Base-by-base conservation (phyloP, 2,113 vertebrate genomes). In the Eurystomus gularis region DNA sequence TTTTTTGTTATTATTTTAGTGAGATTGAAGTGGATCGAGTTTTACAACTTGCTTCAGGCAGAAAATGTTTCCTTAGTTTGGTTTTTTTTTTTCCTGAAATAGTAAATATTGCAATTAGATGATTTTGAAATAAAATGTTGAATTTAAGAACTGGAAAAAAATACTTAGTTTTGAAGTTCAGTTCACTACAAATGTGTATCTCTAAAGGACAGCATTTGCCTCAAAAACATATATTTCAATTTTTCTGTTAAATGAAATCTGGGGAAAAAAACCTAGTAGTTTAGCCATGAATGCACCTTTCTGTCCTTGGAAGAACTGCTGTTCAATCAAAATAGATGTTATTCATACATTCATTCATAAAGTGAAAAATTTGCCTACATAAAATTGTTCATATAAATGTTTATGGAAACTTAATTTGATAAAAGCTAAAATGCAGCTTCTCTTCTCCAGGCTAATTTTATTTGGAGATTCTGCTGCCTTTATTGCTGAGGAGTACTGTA, bases 391-490 rank as follows among this genome's bases (percentile, higher is more conserved):
- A 39, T 51, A 68, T 51, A 60, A 64, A 57, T 69, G 77, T 86
- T 96, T 76, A 55, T 61, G 31, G 72, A 75, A 94, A 84, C 9
- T 44, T 87, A 82, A 91, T 91, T 66, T 1, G 6, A 87, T 57
- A 76, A 72, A 94, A 89, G 20, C 16, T 84, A 84, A 91, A 87
- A 51, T 82, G 14, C 18, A 85, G 2, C 24, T 79, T 82, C 37
- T 79, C 84, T 89, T 90, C 70, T 89, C 26, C 9, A 31, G 23
- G 26, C 19, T 96, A 82, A 90, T 92, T 93, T 88, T 86, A 73
- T 93, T 93, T 87, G 60, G 29, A 89, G 52, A 75, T 76, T 93
- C 65, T 89, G 11, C 24, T 84, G 49, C 35, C 35, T 84, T 91
- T 87, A 44, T 71, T 93, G 13, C n/a, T 79, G 40, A 70, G 28